Evolutionary conservation across 2,888 invertebrate species (phyloP).

Genomic region (Vannuccia rotundouncinata): DNA sequence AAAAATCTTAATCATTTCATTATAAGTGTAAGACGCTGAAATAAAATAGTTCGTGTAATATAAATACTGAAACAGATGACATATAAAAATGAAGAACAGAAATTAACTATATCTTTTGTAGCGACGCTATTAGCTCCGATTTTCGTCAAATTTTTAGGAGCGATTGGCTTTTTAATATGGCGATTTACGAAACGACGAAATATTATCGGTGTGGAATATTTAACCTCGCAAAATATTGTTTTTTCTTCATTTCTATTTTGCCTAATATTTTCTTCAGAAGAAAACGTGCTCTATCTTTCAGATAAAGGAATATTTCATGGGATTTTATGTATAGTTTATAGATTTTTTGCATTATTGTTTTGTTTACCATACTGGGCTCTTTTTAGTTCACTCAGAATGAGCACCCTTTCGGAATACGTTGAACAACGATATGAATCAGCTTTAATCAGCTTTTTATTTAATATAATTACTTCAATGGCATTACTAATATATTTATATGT

Average conservation of each 20-base stretch:
- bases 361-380: not conserved
- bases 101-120: too few species aligned
- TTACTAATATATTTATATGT: not conserved
- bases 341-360: not conserved
- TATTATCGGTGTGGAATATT: not conserved
- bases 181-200: not conserved
- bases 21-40: too few species aligned
- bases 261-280: not conserved
- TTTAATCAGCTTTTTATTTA: not conserved
- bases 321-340: not conserved
- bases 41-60: too few species aligned
- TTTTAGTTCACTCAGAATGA: not conserved
- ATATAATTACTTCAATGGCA: not conserved
- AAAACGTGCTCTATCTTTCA: not conserved
- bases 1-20: too few species aligned
- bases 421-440: not conserved
- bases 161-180: not conserved
- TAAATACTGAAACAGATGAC: too few species aligned
- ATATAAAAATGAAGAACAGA: too few species aligned
- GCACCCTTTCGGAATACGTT: not conserved
- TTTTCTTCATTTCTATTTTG: not conserved
- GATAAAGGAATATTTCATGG: not conserved
- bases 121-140: too few species aligned
- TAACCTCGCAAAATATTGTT: not conserved
- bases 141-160: too few species aligned